Percentiles rank a stretch among this genome's conserved stretches.
phyloP scores from a whole-genome alignment of 2,888 invertebrate genomes.

The Phyllotreta striolata region DNA sequence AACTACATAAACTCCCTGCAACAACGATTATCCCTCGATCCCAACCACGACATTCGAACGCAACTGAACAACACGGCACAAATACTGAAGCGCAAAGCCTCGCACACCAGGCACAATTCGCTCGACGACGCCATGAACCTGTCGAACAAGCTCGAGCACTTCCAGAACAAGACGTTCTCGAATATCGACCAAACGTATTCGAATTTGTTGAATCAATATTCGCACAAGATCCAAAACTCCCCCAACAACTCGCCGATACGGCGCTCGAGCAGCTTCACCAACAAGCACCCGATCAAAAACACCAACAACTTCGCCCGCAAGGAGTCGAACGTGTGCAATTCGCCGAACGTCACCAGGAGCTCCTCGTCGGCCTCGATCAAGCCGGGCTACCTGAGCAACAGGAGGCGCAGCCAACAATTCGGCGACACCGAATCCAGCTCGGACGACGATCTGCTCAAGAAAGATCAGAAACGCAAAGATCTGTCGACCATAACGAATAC shows the following conservation, averaged over 20 bases:
- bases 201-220: conserved; percentile 61
- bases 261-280: conserved; percentile 73
- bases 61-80: conserved; percentile 59
- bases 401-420: conserved; percentile 53
- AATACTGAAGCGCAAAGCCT: conserved; percentile 63
- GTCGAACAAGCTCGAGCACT: conserved; percentile 62
- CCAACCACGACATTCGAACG: conserved; percentile 55
- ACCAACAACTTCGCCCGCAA: conserved; percentile 53
- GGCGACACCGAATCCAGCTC: conserved; percentile 62
- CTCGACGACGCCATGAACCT: conserved; percentile 63
- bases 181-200: conserved; percentile 61
- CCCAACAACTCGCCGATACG: conserved; percentile 65
- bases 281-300: conserved; percentile 57
- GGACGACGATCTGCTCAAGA: conserved; percentile 63
- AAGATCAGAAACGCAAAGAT: conserved; percentile 57
- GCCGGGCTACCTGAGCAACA: conserved; percentile 51
- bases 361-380: conserved; percentile 62
- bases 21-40: conserved; percentile 64
- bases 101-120: conserved; percentile 66
- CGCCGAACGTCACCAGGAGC: conserved; percentile 49
- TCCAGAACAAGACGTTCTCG: conserved; percentile 60
- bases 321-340: conserved; percentile 47
- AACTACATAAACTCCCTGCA: conserved; percentile 70
- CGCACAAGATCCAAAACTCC: conserved; percentile 60
- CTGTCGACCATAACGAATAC: conserved; percentile 63